Evolutionary conservation across 2,888 invertebrate species (phyloP).

Genomic region (Drosophila flavopinicola): DNA sequence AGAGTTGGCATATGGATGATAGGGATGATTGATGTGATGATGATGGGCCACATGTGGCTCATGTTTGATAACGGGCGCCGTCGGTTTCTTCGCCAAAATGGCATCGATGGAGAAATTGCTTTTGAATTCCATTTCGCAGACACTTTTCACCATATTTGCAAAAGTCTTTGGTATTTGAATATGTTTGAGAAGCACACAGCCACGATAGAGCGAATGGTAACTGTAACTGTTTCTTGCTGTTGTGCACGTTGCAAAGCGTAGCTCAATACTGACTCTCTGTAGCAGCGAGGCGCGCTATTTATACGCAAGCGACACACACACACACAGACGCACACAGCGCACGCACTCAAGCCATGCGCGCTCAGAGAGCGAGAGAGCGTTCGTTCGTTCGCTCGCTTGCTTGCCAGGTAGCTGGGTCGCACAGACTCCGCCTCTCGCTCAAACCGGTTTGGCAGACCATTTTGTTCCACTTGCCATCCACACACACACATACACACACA

Average conservation of each 20-base stretch:
- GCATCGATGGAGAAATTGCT: constrained; percentile 93
- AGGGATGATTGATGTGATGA: constrained; percentile 30
- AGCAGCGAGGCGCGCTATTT: constrained; percentile 69
- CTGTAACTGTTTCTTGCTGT: constrained; percentile 40
- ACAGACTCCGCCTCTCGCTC: constrained; percentile 68
- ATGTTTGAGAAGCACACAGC: constrained; percentile 28
- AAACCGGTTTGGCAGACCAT: constrained; percentile 66
- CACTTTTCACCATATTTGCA: constrained; percentile 81
- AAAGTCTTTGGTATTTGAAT: constrained; percentile 20
- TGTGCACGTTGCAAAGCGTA: constrained; percentile 58
- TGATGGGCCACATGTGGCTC: constrained; percentile 35
- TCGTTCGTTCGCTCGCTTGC: too few species aligned
- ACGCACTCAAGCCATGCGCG: constrained; percentile 16
- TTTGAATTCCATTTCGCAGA: constrained; percentile 85
- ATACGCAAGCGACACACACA: constrained; percentile 56
- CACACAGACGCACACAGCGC: constrained; percentile 2
- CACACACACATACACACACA: constrained; percentile 20
- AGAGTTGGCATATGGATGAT: constrained; percentile 64
- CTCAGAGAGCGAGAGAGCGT: constrained; percentile 11
- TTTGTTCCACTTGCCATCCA: constrained; percentile 71
- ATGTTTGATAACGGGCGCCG: constrained; percentile 43
- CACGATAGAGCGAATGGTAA: constrained; percentile 27
- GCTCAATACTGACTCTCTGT: constrained; percentile 76
- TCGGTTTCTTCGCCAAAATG: constrained; percentile 87
- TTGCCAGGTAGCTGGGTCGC: constrained; percentile 24